A percentile compares a stretch with the other conserved stretches of the same genome.
phyloP scores from a whole-genome alignment of 2,797 vertebrate species.

The Cossypha heuglini region DNA sequence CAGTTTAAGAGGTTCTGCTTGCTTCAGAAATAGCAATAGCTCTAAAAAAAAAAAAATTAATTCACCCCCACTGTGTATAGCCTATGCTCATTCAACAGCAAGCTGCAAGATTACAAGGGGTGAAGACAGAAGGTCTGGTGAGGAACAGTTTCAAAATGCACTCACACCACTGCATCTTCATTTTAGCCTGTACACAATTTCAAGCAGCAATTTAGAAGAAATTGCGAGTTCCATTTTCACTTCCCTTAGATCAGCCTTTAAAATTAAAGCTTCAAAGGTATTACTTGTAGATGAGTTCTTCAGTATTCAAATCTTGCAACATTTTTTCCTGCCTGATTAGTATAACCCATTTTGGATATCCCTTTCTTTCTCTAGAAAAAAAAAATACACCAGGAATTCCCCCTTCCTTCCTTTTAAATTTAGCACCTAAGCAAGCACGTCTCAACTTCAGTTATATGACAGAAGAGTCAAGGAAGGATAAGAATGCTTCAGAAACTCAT shows the following conservation, averaged over 20 bases:
- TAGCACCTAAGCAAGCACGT: not conserved
- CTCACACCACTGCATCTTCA: not conserved
- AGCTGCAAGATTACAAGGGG: not conserved
- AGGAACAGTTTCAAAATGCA: not conserved
- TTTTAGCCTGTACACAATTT: not conserved
- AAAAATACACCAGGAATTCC: not conserved
- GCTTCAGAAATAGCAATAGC: not conserved
- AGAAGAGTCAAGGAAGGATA: not conserved
- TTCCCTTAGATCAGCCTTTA: not conserved
- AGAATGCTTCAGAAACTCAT: not conserved
- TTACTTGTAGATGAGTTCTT: not conserved
- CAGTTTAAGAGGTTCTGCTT: not conserved
- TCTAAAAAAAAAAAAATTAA: not conserved
- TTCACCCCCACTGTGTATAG: not conserved
- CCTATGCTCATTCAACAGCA: not conserved
- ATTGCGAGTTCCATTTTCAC: accelerated
- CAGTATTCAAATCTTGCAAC: not conserved
- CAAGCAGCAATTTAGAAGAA: not conserved
- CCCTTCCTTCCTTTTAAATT: not conserved
- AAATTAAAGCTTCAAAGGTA: not conserved
- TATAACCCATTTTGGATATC: not conserved
- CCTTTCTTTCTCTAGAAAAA: not conserved
- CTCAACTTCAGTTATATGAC: not conserved
- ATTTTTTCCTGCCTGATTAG: not conserved
- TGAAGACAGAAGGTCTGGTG: not conserved